phyloP scores from a whole-genome alignment of 2,888 invertebrate species.

The Drosophila austrosaltans region DNA sequence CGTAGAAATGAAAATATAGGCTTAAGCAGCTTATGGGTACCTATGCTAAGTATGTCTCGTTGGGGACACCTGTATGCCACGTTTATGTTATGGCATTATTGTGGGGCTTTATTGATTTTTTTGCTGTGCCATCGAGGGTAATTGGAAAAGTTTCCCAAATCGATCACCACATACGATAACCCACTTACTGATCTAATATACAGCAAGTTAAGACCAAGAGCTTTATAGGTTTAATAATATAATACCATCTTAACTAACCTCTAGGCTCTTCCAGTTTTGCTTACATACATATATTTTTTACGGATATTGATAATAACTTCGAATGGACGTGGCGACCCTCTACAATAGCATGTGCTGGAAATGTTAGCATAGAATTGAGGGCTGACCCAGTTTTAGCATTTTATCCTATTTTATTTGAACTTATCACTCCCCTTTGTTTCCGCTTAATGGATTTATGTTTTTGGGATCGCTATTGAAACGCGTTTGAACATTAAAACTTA shows the following conservation, averaged over 20 bases:
- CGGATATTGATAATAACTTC: background rate
- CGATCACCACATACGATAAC: background rate
- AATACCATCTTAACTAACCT: too few relatives aligned
- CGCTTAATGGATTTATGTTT: constrained; percentile 18
- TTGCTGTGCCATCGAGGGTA: background rate
- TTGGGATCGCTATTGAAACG: constrained; percentile 37
- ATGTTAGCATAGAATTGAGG: background rate
- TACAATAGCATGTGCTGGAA: background rate
- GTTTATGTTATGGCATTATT: constrained; percentile 28
- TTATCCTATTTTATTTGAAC: background rate
- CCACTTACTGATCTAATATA: background rate
- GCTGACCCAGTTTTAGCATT: background rate
- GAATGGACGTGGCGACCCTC: background rate
- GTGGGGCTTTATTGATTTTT: constrained; percentile 71
- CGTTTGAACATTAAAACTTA: constrained; percentile 67
- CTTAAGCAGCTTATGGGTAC: constrained; percentile 23
- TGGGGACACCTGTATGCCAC: constrained; percentile 51
- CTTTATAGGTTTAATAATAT: too few relatives aligned
- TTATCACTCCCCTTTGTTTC: constrained; percentile 1
- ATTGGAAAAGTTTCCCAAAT: background rate
- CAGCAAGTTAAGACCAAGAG: background rate
- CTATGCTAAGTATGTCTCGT: constrained; percentile 46
- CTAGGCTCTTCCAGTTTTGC: too few relatives aligned
- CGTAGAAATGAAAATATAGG: constrained; percentile 6
- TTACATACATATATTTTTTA: too few relatives aligned